A percentile compares a stretch with the other conserved stretches of the same genome.
Conservation (phyloP, 2,797 vertebrate species). For the Pipistrellus kuhlii region DNA sequence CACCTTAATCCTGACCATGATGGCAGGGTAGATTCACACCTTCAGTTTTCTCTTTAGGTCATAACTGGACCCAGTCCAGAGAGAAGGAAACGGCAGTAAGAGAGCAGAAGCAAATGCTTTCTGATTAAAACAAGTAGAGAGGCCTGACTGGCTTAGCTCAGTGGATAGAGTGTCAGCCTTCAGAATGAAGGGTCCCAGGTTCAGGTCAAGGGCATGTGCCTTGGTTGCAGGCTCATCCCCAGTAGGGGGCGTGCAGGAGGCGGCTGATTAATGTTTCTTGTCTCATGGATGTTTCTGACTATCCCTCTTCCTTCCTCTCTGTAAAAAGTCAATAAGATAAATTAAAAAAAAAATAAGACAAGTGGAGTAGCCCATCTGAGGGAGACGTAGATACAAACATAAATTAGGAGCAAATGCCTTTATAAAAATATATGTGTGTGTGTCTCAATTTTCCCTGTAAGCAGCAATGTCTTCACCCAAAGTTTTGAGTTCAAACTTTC, state of each 20-base stretch:
- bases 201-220: no score
- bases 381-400: constrained; percentile 32
- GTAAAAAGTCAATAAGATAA: no score
- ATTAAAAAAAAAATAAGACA: background rate
- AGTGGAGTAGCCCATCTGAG: background rate
- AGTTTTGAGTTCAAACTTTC: constrained; percentile 32
- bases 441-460: background rate
- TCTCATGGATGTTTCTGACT: no score
- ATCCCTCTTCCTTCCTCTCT: no score
- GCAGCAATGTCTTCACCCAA: constrained; percentile 37
- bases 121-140: constrained; percentile 28
- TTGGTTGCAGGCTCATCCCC: no score
- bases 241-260: no score
- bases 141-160: no score
- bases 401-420: constrained; percentile 30
- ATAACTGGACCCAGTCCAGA: background rate
- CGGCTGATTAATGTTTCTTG: no score
- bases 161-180: no score
- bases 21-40: background rate
- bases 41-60: background rate
- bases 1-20: background rate
- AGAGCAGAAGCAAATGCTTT: constrained; percentile 12
- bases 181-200: no score
- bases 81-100: background rate
- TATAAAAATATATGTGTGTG: background rate